Evolutionary conservation across 1,140 invertebrate genomes (phyloP).

Genomic region (Hypothenemus hampei): DNA sequence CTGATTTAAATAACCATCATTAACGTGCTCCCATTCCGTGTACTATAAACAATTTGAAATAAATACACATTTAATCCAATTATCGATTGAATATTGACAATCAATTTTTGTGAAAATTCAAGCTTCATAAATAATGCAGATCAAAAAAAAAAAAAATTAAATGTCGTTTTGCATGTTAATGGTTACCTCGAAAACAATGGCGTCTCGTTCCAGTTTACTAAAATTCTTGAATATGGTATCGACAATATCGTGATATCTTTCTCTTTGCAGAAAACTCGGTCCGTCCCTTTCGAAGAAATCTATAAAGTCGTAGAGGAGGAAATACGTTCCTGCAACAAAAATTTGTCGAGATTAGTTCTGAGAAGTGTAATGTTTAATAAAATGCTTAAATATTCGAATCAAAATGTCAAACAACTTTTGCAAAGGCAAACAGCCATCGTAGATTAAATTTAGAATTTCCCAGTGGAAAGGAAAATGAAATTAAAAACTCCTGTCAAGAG

Average conservation of each 20-base stretch:
- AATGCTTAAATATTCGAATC: background rate
- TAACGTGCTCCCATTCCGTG: slow-evolving; percentile 82
- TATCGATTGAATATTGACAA: too few relatives aligned
- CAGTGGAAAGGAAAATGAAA: slow-evolving; percentile 6
- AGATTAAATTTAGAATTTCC: slow-evolving; percentile 6
- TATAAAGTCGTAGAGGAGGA: slow-evolving; percentile 86
- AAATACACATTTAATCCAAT: background rate
- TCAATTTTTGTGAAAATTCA: too few relatives aligned
- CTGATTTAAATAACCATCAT: slow-evolving; percentile 75
- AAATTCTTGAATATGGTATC: slow-evolving; percentile 85
- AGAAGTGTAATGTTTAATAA: background rate
- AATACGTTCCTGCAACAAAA: slow-evolving; percentile 74
- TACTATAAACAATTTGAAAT: slow-evolving; percentile 58
- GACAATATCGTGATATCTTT: slow-evolving; percentile 80
- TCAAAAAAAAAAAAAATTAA: too few relatives aligned
- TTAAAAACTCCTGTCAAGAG: too few relatives aligned
- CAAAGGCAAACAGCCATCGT: background rate
- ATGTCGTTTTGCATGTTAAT: background rate
- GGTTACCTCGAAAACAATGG: slow-evolving; percentile 82
- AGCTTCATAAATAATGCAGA: too few relatives aligned
- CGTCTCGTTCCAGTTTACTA: slow-evolving; percentile 74
- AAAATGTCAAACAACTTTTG: background rate
- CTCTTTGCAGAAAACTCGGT: slow-evolving; percentile 69
- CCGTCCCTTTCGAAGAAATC: slow-evolving; percentile 84
- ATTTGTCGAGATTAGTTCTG: background rate